Conservation (phyloP, 2,113 vertebrate genomes). For the Apus apus region DNA sequence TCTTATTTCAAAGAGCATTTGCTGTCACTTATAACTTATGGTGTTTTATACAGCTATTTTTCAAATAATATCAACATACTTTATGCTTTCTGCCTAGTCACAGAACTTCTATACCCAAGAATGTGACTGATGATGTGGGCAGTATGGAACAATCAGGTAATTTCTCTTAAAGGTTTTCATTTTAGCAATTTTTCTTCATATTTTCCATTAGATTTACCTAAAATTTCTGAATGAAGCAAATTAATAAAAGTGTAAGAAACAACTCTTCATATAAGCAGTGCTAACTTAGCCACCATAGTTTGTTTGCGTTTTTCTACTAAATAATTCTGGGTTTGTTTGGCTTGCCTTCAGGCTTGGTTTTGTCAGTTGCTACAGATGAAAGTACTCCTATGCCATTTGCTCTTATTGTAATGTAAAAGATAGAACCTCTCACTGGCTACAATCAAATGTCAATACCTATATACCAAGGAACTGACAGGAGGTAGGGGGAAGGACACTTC, state of each 20-base stretch:
- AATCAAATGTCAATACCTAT: background rate
- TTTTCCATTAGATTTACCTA: background rate
- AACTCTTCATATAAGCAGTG: background rate
- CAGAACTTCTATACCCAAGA: background rate
- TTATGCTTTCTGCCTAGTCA: background rate
- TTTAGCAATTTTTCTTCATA: background rate
- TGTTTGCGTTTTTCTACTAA: background rate
- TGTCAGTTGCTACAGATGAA: background rate
- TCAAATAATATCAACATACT: background rate
- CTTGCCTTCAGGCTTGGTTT: background rate
- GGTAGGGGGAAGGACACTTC: background rate
- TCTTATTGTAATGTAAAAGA: background rate
- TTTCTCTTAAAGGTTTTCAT: background rate
- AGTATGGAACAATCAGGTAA: background rate
- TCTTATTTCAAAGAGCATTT: slow-evolving; percentile 39
- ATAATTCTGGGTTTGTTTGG: background rate
- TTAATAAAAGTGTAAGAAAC: background rate
- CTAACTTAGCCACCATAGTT: background rate
- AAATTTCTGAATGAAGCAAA: background rate
- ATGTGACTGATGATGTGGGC: background rate
- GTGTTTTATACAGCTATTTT: background rate
- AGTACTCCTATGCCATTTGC: background rate
- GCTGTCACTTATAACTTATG: background rate
- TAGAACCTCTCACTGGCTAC: background rate
- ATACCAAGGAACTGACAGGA: background rate